A percentile compares a stretch with the other conserved stretches of the same genome.
phyloP scores from a whole-genome alignment of 2,888 invertebrate species.

The Euplexia lucipara region DNA sequence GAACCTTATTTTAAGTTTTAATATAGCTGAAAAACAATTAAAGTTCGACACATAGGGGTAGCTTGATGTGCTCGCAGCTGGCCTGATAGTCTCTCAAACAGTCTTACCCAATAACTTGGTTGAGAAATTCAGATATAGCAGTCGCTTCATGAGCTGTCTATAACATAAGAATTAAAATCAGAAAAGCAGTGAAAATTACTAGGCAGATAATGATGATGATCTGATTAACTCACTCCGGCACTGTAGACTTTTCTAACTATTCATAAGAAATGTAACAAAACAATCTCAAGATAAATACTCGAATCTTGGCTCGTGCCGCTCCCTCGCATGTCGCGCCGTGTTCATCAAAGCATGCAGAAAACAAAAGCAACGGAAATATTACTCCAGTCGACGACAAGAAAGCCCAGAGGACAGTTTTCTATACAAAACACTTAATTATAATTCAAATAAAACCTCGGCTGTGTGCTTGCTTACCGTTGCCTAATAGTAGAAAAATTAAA shows the following conservation, averaged over 20 bases:
- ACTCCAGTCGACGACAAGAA: constrained; percentile 88
- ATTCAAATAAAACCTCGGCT: constrained; percentile 41
- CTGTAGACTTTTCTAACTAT: neutral
- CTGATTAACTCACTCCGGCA: neutral
- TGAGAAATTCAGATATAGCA: no score
- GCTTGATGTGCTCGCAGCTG: no score
- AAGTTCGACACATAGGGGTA: no score
- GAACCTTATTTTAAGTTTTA: no score
- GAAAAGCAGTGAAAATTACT: no score
- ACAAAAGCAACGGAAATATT: constrained; percentile 88
- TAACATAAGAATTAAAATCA: no score
- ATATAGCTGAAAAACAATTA: no score
- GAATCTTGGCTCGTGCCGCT: constrained; percentile 78
- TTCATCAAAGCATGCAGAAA: constrained; percentile 86
- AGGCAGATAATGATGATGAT: no score
- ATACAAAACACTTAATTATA: constrained; percentile 59
- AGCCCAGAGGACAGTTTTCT: constrained; percentile 82
- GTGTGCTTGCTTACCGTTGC: constrained; percentile 46
- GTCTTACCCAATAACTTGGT: no score
- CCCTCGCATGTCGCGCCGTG: constrained; percentile 77
- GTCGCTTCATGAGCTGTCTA: no score
- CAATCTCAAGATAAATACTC: constrained; percentile 66
- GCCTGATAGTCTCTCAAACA: no score
- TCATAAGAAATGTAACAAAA: neutral
- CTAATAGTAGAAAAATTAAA: constrained; percentile 38